A percentile compares a stretch with the other conserved stretches of the same genome.
Conservation (phyloP, 2,113 vertebrate genomes). For the Chunga burmeisteri region DNA sequence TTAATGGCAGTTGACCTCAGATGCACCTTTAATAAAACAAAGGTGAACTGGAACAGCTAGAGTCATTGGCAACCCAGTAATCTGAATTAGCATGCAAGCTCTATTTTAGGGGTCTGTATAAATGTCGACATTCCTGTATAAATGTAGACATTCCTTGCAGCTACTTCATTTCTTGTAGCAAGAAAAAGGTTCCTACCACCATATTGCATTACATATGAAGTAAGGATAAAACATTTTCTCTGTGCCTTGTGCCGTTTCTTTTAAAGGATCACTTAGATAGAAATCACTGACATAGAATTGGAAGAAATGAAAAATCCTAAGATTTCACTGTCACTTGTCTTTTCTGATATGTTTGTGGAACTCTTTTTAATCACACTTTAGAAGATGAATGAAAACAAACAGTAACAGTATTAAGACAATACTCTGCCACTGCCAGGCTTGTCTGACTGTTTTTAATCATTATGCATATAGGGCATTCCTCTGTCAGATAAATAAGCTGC, state of each 20-base stretch:
- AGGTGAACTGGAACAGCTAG: conserved; percentile 47
- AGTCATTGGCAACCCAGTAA: conserved; percentile 22
- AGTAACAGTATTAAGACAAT: not conserved
- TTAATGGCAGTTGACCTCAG: conserved; percentile 68
- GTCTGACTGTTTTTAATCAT: not conserved
- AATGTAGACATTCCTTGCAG: not conserved
- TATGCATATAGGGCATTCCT: accelerated
- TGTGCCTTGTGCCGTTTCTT: not conserved
- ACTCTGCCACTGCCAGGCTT: not conserved
- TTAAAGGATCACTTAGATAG: not conserved
- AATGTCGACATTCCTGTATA: not conserved
- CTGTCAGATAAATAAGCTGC: not conserved
- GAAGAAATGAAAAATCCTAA: not conserved
- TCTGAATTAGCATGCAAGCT: conserved; percentile 8
- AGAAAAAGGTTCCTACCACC: not conserved
- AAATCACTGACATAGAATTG: not conserved
- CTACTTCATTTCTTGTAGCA: not conserved
- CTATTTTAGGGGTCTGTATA: not conserved
- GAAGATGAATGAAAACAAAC: not conserved
- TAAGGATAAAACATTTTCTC: not conserved
- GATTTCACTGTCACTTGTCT: not conserved
- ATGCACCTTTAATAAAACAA: conserved; percentile 65
- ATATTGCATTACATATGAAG: not conserved
- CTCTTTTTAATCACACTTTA: not conserved
- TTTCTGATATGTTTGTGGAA: not conserved